Conservation (phyloP, 2,113 vertebrate genomes). For the Cynocephalus volans region DNA sequence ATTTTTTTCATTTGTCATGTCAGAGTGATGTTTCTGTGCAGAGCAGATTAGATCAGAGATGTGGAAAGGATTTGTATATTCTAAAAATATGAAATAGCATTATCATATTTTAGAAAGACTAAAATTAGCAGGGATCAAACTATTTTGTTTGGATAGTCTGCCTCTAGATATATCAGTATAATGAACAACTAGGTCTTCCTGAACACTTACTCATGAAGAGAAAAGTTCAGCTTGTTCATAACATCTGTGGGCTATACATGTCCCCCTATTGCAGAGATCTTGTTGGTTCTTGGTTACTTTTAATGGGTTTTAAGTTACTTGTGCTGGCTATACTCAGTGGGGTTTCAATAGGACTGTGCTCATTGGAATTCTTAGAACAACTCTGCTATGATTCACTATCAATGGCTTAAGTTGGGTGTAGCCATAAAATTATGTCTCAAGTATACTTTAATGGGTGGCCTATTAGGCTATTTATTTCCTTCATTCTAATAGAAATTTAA, state of each 20-base stretch:
- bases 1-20: background rate
- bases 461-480: slow-evolving; percentile 21
- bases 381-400: background rate
- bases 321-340: background rate
- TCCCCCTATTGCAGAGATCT: background rate
- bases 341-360: background rate
- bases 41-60: background rate
- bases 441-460: background rate
- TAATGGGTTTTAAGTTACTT: background rate
- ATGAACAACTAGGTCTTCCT: background rate
- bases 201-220: background rate
- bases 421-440: background rate
- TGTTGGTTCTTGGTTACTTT: background rate
- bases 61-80: background rate
- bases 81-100: background rate
- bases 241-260: background rate
- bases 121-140: background rate
- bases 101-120: background rate
- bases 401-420: background rate
- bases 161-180: background rate
- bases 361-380: background rate
- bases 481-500: slow-evolving; percentile 38
- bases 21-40: background rate
- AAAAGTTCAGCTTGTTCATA: background rate
- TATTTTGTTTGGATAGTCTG: background rate